These are phyloP conservation scores for Trachemys scripta DNA, from an alignment of 2,113 vertebrate genomes.

Conservation along the genomic window DNA sequence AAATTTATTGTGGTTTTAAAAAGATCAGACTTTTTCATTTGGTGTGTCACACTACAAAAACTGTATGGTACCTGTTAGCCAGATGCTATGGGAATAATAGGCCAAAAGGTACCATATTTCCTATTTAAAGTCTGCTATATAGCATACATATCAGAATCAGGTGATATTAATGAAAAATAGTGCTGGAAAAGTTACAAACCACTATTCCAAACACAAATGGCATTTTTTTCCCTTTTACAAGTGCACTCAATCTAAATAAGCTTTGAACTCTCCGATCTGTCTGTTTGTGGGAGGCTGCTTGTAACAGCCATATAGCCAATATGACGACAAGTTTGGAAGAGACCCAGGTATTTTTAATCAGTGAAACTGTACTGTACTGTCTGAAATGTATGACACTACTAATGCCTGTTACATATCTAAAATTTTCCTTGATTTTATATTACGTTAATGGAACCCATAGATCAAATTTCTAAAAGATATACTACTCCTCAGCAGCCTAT, in stretches of 20 bases:
- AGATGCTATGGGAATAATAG: constrained; percentile 79
- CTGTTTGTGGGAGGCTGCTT: constrained; percentile 72
- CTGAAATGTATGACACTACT: constrained; percentile 72
- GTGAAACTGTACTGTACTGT: constrained; percentile 43
- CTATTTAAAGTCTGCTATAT: constrained; percentile 74
- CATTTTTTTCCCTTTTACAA: constrained; percentile 77
- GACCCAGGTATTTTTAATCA: constrained; percentile 82
- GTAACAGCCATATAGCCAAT: constrained; percentile 69
- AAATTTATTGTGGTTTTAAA: constrained; percentile 83
- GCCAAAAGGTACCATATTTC: constrained; percentile 80
- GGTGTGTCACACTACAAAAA: constrained; percentile 75
- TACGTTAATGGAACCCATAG: constrained; percentile 60
- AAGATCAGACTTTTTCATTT: constrained; percentile 83
- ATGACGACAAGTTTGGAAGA: constrained; percentile 77
- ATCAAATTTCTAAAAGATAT: constrained; percentile 61
- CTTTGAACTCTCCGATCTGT: constrained; percentile 81
- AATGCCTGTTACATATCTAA: constrained; percentile 62
- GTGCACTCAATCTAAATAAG: constrained; percentile 75
- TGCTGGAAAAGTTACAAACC: constrained; percentile 79
- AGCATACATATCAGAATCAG: constrained; percentile 77
- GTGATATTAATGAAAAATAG: constrained; percentile 78
- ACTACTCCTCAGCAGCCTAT: constrained; percentile 32
- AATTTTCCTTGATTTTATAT: constrained; percentile 61
- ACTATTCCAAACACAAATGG: constrained; percentile 79
- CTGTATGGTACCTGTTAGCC: constrained; percentile 81